Conservation (phyloP, 2,888 invertebrate genomes). For the Megalurothrips usitatus region DNA sequence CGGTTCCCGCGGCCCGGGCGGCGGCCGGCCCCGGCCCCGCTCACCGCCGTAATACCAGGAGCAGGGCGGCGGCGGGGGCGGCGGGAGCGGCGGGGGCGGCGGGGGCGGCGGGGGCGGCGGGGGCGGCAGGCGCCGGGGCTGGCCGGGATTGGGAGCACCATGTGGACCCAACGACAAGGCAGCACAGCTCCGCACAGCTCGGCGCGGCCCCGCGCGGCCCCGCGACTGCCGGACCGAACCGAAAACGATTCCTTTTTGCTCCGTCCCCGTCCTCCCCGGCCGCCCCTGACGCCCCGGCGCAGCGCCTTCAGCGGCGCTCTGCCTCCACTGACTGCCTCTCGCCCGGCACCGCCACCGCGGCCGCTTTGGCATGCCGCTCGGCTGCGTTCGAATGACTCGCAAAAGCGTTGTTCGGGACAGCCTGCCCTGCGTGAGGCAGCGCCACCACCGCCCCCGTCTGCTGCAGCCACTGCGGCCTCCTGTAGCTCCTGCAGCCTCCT, state of each 20-base stretch:
- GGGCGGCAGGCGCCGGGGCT: background rate
- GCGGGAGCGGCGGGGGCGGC: background rate
- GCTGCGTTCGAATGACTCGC: too few relatives aligned
- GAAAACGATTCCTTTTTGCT: background rate
- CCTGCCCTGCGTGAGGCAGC: too few relatives aligned
- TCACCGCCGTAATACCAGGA: background rate
- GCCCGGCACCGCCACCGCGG: too few relatives aligned
- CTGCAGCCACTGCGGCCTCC: too few relatives aligned
- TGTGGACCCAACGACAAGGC: background rate
- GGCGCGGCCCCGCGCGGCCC: background rate
- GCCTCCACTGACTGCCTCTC: too few relatives aligned
- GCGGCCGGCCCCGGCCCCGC: background rate
- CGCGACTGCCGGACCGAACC: slow-evolving; percentile 1
- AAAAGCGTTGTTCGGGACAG: too few relatives aligned
- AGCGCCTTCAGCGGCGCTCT: too few relatives aligned
- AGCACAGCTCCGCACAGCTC: background rate
- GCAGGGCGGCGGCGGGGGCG: background rate
- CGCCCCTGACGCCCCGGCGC: too few relatives aligned
- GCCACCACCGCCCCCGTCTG: too few relatives aligned
- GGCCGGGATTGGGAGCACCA: background rate
- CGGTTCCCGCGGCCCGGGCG: too few relatives aligned
- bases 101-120: background rate
- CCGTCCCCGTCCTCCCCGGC: background rate
- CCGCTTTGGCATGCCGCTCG: too few relatives aligned
- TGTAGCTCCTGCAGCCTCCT: too few relatives aligned